Percentiles rank a stretch among this genome's conserved stretches.
Conservation (phyloP, 2,888 invertebrate genomes). For the Melanotus villosus region DNA sequence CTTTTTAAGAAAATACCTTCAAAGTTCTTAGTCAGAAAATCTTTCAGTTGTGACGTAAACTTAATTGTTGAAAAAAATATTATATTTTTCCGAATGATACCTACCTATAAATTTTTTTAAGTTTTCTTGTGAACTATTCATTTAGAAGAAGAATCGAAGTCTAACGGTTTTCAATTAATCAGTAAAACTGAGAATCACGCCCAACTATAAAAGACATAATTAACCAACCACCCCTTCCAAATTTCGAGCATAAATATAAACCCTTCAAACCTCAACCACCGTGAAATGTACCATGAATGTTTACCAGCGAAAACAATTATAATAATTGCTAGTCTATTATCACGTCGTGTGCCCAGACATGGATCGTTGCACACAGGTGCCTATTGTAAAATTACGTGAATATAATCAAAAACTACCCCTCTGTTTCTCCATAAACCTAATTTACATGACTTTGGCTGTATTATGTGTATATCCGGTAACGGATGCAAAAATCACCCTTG, state of each 20-base stretch:
- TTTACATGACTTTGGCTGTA: not conserved
- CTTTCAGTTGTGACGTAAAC: too few species aligned
- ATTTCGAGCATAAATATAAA: not conserved
- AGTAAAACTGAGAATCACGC: too few species aligned
- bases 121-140: too few species aligned
- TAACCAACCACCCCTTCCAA: not conserved
- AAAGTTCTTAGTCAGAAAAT: too few species aligned
- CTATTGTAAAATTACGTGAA: slow-evolving; percentile 35
- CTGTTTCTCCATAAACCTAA: not conserved
- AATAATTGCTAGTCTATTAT: slow-evolving; percentile 59
- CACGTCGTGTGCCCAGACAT: slow-evolving; percentile 57
- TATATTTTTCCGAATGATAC: too few species aligned
- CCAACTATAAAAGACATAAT: not conserved
- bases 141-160: too few species aligned
- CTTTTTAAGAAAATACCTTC: too few species aligned
- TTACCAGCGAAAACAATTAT: slow-evolving; percentile 56
- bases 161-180: too few species aligned
- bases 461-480: slow-evolving; percentile 5
- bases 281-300: slow-evolving; percentile 41
- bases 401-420: slow-evolving; percentile 20
- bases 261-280: slow-evolving; percentile 29
- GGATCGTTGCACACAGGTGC: slow-evolving; percentile 58
- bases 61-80: too few species aligned
- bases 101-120: too few species aligned
- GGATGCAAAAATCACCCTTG: not conserved